These are phyloP conservation scores for Saccostrea glomerata DNA, from an alignment of 1,140 invertebrate genomes.

Conservation along the genomic window DNA sequence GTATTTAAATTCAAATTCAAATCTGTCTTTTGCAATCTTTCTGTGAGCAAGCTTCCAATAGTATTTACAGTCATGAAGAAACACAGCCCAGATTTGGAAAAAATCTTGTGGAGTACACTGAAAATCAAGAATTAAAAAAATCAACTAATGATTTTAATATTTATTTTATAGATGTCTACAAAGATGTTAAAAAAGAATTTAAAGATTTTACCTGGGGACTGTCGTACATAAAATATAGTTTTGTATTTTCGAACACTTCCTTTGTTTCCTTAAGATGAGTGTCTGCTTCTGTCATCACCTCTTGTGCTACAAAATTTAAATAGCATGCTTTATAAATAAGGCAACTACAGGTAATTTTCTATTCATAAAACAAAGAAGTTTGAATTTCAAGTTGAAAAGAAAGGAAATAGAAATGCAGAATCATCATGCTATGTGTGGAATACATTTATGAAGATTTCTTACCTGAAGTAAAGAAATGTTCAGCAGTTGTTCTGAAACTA, in stretches of 20 bases:
- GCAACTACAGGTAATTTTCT: too few relatives aligned
- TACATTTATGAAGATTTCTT: background rate
- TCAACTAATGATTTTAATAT: too few relatives aligned
- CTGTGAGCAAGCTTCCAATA: conserved; percentile 76
- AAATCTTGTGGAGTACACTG: conserved; percentile 71
- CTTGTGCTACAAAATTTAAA: conserved; percentile 62
- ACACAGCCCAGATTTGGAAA: conserved; percentile 73
- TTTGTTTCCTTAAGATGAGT: conserved; percentile 68
- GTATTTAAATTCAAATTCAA: conserved; percentile 71
- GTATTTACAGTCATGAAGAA: conserved; percentile 76
- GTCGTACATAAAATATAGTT: conserved; percentile 65
- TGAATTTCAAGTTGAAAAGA: background rate
- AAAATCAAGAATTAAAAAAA: conserved; percentile 50
- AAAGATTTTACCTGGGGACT: conserved; percentile 57
- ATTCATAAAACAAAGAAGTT: background rate
- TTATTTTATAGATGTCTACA: too few relatives aligned
- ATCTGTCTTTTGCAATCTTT: conserved; percentile 72
- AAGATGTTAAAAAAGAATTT: background rate
- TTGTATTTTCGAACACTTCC: conserved; percentile 67
- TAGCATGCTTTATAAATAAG: too few relatives aligned
- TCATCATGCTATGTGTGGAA: background rate
- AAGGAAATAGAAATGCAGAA: background rate
- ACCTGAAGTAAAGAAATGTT: conserved; percentile 63
- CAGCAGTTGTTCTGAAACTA: conserved; percentile 56
- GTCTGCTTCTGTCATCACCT: conserved; percentile 72